These are phyloP conservation scores for Tethya wilhelma DNA, from an alignment of 37 sponge, comb jelly and placozoan species.

Conservation along the genomic window DNA sequence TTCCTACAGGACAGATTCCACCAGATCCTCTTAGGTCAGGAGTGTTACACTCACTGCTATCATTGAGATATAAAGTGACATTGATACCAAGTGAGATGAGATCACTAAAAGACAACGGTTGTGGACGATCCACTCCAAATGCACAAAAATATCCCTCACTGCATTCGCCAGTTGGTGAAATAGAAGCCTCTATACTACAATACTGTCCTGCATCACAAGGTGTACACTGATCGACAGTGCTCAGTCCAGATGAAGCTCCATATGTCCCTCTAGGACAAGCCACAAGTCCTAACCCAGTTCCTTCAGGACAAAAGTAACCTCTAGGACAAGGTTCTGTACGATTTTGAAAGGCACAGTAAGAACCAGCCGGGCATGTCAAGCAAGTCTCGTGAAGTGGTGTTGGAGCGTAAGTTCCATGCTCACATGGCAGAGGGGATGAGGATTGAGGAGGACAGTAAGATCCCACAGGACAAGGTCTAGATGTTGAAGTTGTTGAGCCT, in stretches of 20 bases:
- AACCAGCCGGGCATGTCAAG: neutral
- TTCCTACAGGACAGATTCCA: neutral
- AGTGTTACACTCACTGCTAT: neutral
- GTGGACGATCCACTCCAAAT: neutral
- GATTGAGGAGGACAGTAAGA: neutral
- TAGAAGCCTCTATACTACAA: neutral
- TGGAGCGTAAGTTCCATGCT: neutral
- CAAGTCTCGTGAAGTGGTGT: neutral
- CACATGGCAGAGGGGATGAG: neutral
- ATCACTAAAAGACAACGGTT: neutral
- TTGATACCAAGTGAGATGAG: neutral
- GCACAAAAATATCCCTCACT: neutral
- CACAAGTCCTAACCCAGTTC: neutral
- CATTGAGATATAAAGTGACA: neutral
- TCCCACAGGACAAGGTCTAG: neutral
- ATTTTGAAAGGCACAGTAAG: neutral
- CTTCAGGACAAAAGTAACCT: neutral
- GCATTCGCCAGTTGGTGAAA: slow-evolving; percentile 7
- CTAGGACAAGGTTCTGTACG: neutral
- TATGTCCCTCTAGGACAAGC: neutral
- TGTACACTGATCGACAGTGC: neutral
- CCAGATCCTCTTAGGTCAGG: neutral
- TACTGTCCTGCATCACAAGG: neutral
- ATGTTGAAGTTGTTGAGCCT: neutral
- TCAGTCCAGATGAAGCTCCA: neutral